Conservation (phyloP, 2,113 vertebrate genomes). For the Saguinus imperator region DNA sequence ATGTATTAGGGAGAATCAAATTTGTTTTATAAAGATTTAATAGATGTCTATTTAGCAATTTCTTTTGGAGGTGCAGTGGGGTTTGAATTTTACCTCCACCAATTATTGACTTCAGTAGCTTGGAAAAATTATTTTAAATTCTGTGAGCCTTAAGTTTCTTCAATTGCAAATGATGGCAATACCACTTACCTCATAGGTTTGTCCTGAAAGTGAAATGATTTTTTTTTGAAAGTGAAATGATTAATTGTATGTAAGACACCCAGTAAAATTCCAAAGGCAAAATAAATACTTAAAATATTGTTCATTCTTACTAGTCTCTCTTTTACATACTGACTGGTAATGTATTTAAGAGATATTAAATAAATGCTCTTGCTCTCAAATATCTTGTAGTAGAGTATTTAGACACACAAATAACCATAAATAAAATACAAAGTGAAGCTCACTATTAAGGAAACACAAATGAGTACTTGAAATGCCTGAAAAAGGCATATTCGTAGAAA, state of each 20-base stretch:
- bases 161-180: not conserved
- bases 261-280: not conserved
- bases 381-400: not conserved
- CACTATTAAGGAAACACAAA: not conserved
- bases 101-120: not conserved
- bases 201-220: not conserved
- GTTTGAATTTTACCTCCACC: not conserved
- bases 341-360: not conserved
- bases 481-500: not conserved
- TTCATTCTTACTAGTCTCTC: not conserved
- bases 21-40: not conserved
- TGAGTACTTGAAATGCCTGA: not conserved
- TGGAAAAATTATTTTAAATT: not conserved
- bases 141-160: not conserved
- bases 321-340: not conserved
- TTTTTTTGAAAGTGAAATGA: not conserved
- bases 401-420: not conserved
- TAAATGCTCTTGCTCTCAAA: not conserved
- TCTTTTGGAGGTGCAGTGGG: not conserved
- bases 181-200: not conserved
- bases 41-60: not conserved
- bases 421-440: not conserved
- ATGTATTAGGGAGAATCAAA: not conserved
- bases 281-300: not conserved
- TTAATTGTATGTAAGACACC: not conserved